These are phyloP conservation scores for Antheraea assamensis DNA, from an alignment of 2,888 invertebrate genomes.

Conservation along the genomic window DNA sequence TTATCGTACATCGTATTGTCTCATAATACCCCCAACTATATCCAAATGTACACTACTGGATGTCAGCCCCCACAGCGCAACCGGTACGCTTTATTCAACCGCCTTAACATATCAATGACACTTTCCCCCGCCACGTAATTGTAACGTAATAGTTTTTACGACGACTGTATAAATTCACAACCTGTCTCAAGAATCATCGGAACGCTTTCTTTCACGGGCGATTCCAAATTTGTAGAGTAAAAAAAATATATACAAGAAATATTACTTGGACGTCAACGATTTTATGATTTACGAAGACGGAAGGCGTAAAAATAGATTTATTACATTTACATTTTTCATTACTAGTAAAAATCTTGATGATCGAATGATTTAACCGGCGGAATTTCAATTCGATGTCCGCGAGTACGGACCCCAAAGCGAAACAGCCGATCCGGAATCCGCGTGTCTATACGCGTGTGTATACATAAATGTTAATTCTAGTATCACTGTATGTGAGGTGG, in stretches of 20 bases:
- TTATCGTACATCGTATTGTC: neutral
- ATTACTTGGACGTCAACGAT: neutral
- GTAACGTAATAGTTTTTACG: slow-evolving; percentile 35
- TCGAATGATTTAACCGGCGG: no score
- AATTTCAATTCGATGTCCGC: no score
- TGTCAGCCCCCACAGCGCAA: neutral
- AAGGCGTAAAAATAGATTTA: neutral
- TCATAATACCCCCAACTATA: neutral
- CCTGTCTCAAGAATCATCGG: slow-evolving; percentile 1
- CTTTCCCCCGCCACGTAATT: slow-evolving; percentile 64
- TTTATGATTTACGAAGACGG: neutral
- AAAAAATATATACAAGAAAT: slow-evolving; percentile 1
- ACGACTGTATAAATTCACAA: neutral
- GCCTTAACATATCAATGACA: slow-evolving; percentile 74
- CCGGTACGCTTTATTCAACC: slow-evolving; percentile 38
- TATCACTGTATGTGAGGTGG: no score
- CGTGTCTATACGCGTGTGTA: no score
- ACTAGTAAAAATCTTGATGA: no score
- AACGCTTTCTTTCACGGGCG: slow-evolving; percentile 10
- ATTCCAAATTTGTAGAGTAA: neutral
- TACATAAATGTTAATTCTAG: no score
- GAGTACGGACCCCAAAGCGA: no score
- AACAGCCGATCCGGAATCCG: no score
- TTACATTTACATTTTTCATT: no score
- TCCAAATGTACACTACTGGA: neutral